phyloP scores from a whole-genome alignment of 1,140 invertebrate genomes.

The Bursaphelenchus mucronatus region DNA sequence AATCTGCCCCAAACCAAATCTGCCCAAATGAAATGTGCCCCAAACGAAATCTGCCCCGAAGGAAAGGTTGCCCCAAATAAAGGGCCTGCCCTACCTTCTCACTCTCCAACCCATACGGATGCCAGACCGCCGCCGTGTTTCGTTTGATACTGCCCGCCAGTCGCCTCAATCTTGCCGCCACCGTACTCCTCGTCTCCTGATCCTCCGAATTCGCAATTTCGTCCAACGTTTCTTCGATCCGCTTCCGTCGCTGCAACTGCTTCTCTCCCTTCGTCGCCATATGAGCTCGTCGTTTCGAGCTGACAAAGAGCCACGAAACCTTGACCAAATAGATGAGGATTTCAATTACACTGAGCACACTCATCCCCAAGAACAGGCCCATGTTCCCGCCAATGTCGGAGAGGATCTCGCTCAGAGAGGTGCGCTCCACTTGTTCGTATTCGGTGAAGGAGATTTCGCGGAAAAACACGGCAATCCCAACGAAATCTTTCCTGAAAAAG shows the following conservation, averaged over 20 bases:
- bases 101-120: neutral
- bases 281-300: constrained; percentile 51
- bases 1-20: no score
- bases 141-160: neutral
- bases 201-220: constrained; percentile 3
- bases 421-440: constrained; percentile 54
- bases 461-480: constrained; percentile 57
- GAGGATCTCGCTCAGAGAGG: constrained; percentile 46
- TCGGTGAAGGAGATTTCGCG: constrained; percentile 58
- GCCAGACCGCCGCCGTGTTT: constrained; percentile 4
- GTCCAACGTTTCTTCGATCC: constrained; percentile 1
- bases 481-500: constrained; percentile 48
- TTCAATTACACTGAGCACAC: constrained; percentile 48
- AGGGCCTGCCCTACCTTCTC: no score
- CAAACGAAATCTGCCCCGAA: no score
- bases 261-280: constrained; percentile 24
- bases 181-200: neutral
- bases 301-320: constrained; percentile 54
- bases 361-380: constrained; percentile 60
- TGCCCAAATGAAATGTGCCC: no score
- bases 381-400: constrained; percentile 56
- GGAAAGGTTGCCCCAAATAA: no score
- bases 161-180: neutral
- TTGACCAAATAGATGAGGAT: constrained; percentile 49
- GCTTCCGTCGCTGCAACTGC: constrained; percentile 1